These are phyloP conservation scores for Hybos culiciformis DNA, from an alignment of 2,888 invertebrate species.

Conservation along the genomic window DNA sequence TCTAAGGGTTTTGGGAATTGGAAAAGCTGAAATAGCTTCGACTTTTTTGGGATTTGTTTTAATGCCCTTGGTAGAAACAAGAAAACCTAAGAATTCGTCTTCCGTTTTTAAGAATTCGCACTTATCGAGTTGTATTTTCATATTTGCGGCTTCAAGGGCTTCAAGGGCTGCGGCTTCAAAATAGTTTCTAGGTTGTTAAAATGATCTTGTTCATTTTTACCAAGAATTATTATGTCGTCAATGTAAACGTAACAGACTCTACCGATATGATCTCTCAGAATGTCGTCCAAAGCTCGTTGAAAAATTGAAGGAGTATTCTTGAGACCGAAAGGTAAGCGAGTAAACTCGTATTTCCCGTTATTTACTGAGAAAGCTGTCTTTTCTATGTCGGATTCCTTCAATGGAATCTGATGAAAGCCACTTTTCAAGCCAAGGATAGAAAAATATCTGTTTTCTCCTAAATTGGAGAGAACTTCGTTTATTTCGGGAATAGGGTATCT, in stretches of 20 bases:
- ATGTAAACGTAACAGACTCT: constrained; percentile 11
- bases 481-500: constrained; percentile 7
- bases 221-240: constrained; percentile 14
- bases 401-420: background rate
- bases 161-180: constrained; percentile 9
- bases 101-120: constrained; percentile 11
- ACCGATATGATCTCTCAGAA: background rate
- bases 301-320: constrained; percentile 6
- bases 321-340: constrained; percentile 6
- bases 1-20: constrained; percentile 13
- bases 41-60: constrained; percentile 19
- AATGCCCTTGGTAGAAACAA: constrained; percentile 17
- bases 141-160: constrained; percentile 9
- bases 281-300: background rate
- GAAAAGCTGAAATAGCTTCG: constrained; percentile 13
- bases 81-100: constrained; percentile 20
- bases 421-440: constrained; percentile 1
- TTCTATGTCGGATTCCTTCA: constrained; percentile 7
- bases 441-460: constrained; percentile 1
- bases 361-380: constrained; percentile 8
- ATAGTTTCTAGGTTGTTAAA: constrained; percentile 6
- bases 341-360: constrained; percentile 6
- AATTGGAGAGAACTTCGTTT: constrained; percentile 4
- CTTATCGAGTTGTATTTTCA: constrained; percentile 13
- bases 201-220: constrained; percentile 11